A percentile compares a stretch with the other conserved stretches of the same genome.
Conservation (phyloP, 2,113 vertebrate species). For the Equus przewalskii region DNA sequence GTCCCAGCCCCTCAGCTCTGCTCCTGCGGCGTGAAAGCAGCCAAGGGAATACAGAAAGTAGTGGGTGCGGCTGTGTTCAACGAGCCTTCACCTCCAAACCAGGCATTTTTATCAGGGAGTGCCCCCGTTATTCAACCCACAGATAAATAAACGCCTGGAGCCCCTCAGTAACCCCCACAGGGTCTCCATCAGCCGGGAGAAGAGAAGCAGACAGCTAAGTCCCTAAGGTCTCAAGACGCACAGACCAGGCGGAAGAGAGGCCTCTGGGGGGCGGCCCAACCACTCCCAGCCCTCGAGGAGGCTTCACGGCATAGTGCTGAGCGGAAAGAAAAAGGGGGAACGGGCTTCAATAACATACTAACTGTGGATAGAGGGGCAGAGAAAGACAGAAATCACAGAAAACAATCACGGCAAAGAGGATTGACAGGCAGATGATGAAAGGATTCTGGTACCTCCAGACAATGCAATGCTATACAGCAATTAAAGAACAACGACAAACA, state of each 20-base stretch:
- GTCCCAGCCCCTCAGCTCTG: rapidly evolving
- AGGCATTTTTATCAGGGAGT: neutral
- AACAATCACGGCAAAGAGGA: rapidly evolving
- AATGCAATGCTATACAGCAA: too few relatives aligned
- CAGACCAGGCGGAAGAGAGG: neutral
- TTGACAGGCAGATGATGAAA: neutral
- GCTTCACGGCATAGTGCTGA: rapidly evolving
- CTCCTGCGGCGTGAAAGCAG: rapidly evolving
- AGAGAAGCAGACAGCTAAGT: neutral
- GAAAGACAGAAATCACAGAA: neutral
- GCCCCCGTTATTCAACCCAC: neutral
- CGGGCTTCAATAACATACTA: too few relatives aligned
- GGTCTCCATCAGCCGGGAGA: neutral
- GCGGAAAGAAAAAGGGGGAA: too few relatives aligned
- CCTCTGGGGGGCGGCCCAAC: neutral
- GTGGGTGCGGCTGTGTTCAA: too few relatives aligned
- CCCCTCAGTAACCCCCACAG: rapidly evolving
- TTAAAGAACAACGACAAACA: neutral
- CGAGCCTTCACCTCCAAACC: rapidly evolving
- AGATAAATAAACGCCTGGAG: neutral
- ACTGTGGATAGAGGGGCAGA: neutral
- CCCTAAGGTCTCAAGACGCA: neutral
- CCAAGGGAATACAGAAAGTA: too few relatives aligned
- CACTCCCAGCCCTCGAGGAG: too few relatives aligned
- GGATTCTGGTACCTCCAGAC: rapidly evolving